These are phyloP conservation scores for Osedax frankpressi DNA, from an alignment of 2,888 invertebrate genomes.

Conservation along the genomic window DNA sequence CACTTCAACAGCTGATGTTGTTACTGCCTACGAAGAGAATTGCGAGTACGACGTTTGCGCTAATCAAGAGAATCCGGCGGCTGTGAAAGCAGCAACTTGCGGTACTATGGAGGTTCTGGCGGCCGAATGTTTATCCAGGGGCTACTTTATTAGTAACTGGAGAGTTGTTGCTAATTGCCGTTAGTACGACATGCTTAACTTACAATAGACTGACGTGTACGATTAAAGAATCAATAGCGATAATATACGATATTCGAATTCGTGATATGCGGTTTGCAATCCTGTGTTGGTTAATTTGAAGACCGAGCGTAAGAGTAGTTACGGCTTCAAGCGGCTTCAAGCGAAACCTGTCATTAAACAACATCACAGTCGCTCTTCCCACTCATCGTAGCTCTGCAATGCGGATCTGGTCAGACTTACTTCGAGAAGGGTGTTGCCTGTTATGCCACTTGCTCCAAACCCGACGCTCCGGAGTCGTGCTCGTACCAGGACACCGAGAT, in stretches of 20 bases:
- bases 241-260: no score
- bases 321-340: no score
- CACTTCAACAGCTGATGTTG: background rate
- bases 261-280: no score
- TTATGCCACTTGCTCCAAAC: constrained; percentile 4
- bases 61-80: background rate
- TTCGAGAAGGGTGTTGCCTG: background rate
- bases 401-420: background rate
- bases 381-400: constrained; percentile 9
- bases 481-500: background rate
- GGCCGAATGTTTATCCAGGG: background rate
- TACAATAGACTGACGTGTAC: no score
- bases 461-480: constrained; percentile 5
- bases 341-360: no score
- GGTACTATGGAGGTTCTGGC: background rate
- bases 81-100: background rate
- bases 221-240: no score
- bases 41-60: constrained; percentile 9
- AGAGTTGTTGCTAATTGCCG: background rate
- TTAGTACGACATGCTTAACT: no score
- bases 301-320: no score
- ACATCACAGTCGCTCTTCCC: no score
- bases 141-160: background rate
- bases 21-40: background rate
- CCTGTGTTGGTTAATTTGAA: no score